Percentiles rank a stretch among this genome's conserved stretches.
Conservation (phyloP, 64 coral and sea anemone species). For the Orbicella faveolata region DNA sequence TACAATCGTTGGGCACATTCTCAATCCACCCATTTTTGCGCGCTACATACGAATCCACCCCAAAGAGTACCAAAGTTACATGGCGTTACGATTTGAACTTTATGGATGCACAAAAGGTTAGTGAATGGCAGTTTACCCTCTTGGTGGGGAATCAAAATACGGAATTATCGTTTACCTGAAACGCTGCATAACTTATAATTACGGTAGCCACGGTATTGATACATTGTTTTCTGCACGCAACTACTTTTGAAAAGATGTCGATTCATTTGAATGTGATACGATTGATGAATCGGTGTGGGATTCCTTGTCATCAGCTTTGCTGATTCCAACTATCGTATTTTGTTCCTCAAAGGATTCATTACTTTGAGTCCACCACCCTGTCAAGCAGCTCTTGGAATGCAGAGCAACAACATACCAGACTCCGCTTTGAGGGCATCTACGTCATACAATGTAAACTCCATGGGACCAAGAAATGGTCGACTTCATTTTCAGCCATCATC, state of each 20-base stretch:
- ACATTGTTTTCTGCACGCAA: too few relatives aligned
- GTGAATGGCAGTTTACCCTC: too few relatives aligned
- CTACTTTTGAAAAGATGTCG: too few relatives aligned
- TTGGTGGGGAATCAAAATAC: too few relatives aligned
- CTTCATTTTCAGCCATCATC: neutral
- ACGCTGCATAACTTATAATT: too few relatives aligned
- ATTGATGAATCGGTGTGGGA: too few relatives aligned
- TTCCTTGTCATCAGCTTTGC: too few relatives aligned
- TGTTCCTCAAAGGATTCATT: neutral
- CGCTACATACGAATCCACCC: conserved; percentile 2
- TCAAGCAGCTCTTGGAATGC: conserved; percentile 10
- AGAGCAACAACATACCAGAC: conserved; percentile 18
- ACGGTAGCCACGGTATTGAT: too few relatives aligned
- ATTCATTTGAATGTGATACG: too few relatives aligned
- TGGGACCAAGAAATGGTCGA: too few relatives aligned
- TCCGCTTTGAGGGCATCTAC: conserved; percentile 10
- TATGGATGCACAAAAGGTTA: conserved; percentile 10
- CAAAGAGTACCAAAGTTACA: neutral
- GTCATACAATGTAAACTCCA: conserved; percentile 5
- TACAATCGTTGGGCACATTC: neutral
- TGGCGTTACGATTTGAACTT: neutral
- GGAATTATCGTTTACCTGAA: too few relatives aligned
- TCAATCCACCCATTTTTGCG: conserved; percentile 41
- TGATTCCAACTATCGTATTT: too few relatives aligned
- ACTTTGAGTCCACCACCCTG: neutral